Evolutionary conservation across 2,113 vertebrate species (phyloP).

Genomic region (Nerophis ophidion): DNA sequence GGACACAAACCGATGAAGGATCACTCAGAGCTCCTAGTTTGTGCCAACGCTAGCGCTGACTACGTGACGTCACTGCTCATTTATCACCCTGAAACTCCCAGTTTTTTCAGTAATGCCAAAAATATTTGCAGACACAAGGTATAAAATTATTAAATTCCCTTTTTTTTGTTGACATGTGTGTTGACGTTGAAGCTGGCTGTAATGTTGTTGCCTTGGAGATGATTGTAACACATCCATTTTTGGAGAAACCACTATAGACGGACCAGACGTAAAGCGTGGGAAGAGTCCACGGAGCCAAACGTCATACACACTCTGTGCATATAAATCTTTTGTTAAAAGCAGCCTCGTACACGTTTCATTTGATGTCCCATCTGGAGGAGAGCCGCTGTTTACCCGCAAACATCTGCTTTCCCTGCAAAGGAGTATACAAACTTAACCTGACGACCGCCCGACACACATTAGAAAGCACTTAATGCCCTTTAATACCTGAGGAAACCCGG

Average conservation of each 20-base stretch:
- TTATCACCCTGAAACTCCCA: too few relatives aligned
- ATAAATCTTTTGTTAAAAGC: conserved; percentile 54
- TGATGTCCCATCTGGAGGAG: conserved; percentile 51
- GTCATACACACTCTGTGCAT: conserved; percentile 26
- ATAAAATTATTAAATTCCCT: too few relatives aligned
- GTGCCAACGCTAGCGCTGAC: too few relatives aligned
- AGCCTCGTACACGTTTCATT: conserved; percentile 30
- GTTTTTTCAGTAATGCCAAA: too few relatives aligned
- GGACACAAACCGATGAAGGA: too few relatives aligned
- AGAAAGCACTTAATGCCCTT: conserved; percentile 30
- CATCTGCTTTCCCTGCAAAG: conserved; percentile 47
- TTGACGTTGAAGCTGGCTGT: too few relatives aligned
- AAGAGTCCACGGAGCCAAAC: conserved; percentile 30
- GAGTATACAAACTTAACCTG: conserved; percentile 40
- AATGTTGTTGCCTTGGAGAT: too few relatives aligned
- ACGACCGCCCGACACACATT: conserved; percentile 14
- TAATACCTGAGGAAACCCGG: conserved; percentile 34
- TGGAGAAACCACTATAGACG: neutral
- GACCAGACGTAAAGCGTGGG: conserved; percentile 28
- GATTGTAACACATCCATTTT: neutral
- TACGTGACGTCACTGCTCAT: too few relatives aligned
- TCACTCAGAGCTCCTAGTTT: too few relatives aligned
- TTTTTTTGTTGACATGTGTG: too few relatives aligned
- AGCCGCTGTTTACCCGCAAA: conserved; percentile 53
- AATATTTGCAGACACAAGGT: too few relatives aligned